Percentiles rank a stretch among this genome's conserved stretches.
Conservation (phyloP, 2,113 vertebrate species). For the Apaloderma vittatum region DNA sequence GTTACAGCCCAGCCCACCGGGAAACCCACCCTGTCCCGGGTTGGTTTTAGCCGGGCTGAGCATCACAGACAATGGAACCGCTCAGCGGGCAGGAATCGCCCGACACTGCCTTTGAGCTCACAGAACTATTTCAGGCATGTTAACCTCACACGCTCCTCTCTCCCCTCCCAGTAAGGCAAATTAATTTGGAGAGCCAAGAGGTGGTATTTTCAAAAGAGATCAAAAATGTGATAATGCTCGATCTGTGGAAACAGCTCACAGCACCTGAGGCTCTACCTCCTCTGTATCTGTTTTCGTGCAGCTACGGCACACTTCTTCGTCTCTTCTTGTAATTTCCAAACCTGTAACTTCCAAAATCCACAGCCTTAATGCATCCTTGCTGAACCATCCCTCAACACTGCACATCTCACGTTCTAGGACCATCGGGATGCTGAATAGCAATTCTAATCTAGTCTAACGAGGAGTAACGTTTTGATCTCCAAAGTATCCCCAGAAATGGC, state of each 20-base stretch:
- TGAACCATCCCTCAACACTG: neutral
- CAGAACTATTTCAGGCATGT: conserved; percentile 51
- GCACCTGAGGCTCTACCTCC: neutral
- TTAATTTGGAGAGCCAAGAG: neutral
- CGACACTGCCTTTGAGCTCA: neutral
- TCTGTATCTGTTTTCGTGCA: neutral
- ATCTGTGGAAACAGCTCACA: neutral
- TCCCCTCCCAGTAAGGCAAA: conserved; percentile 4
- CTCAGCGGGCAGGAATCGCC: neutral
- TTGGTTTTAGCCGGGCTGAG: neutral
- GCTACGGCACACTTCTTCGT: neutral
- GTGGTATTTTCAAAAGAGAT: neutral
- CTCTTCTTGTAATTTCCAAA: neutral
- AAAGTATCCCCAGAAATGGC: neutral
- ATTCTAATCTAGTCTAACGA: neutral
- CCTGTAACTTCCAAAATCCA: neutral
- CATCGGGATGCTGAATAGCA: neutral
- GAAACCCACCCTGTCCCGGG: neutral
- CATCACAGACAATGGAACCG: neutral
- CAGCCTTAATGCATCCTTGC: neutral
- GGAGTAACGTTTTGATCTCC: neutral
- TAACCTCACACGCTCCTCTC: conserved; percentile 32
- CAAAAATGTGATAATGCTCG: neutral
- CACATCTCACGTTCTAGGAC: neutral
- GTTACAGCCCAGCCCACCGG: neutral